A percentile compares a stretch with the other conserved stretches of the same genome.
Evolutionary conservation across 2,797 vertebrate species (phyloP).

Genomic region (Argyrosomus regius): DNA sequence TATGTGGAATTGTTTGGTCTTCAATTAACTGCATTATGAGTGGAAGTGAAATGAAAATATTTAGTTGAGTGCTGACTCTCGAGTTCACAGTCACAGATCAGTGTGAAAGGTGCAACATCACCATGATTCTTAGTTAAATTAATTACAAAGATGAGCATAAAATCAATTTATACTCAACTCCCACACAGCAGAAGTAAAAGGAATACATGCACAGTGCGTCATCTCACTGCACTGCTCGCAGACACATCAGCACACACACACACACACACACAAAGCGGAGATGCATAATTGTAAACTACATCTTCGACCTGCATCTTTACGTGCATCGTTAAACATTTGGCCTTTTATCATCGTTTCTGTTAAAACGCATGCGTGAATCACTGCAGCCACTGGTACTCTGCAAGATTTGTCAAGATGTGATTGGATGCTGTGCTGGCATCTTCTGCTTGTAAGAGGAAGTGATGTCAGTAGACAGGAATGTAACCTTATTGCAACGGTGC

Average conservation of each 20-base stretch:
- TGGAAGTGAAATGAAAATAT: neutral
- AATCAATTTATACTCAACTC: neutral
- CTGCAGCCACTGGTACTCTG: neutral
- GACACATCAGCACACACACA: slow-evolving; percentile 3
- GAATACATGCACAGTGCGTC: neutral
- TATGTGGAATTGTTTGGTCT: neutral
- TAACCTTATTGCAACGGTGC: neutral
- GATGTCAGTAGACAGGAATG: slow-evolving; percentile 13
- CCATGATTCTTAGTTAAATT: neutral
- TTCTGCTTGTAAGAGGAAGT: slow-evolving; percentile 25
- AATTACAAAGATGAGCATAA: slow-evolving; percentile 5
- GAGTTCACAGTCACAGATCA: slow-evolving; percentile 5
- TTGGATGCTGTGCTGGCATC: slow-evolving; percentile 1
- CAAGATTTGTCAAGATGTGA: neutral
- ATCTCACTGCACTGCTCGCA: neutral
- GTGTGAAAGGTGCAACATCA: slow-evolving; percentile 15
- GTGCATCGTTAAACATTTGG: neutral
- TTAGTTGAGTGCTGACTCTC: neutral
- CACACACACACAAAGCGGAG: neutral
- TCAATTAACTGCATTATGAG: neutral
- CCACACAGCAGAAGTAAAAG: neutral
- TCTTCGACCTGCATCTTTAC: neutral
- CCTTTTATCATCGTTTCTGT: neutral
- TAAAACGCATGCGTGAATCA: neutral
- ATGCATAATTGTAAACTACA: neutral